Base-by-base conservation (phyloP, 53 echinoderm and acorn worm genomes). In the Mesocentrotus franciscanus region DNA sequence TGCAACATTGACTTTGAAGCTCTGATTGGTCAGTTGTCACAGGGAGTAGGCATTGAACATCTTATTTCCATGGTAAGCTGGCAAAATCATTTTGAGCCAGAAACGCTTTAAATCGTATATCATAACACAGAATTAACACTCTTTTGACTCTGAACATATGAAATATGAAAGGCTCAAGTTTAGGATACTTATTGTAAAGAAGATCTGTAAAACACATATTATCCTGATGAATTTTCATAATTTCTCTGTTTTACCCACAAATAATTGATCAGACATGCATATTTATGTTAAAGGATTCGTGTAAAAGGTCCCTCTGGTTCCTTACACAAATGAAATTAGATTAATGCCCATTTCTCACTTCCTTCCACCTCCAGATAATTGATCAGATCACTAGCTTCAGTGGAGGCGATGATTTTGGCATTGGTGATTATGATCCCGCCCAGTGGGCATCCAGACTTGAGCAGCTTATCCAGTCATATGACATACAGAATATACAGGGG, bases 1-100 rank as follows among this genome's bases (percentile, higher is more conserved):
- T 93, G 94, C 39, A n/a, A 17, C 16, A 60, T 93, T 34, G 84
- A 93, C 36, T 93, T 93, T 49, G 61, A 78, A 81, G 81, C 59
- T 34, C 32, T 81, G 34, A 60, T 93, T 29, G 83, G 33, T 30
- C 79, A 81, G 83, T 78, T 93, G 83, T 79, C 94, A 27, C 81
- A 60, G 33, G 94, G 94, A 22, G 3, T 35, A 33, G 94, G 94
- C 10, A 93, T 93, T 30, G 79, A 93, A 18, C 79, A 78, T 78
- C 59, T 93, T 60, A 13, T 93, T n/a, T 59, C 94, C 20, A 59
- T 93, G 59, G 94, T 93, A 61, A 83, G 83, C 27, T 58, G 58
- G 9, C 13, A 58, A 12, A 20, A 56, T 81, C 14, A 49, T 64
- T 64, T 64, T 18, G 64, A 18, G 64, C 3, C 16, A 64, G 64